A percentile compares a stretch with the other conserved stretches of the same genome.
Conservation (phyloP, 2,888 invertebrate species). For the Synanthedon tipuliformis region DNA sequence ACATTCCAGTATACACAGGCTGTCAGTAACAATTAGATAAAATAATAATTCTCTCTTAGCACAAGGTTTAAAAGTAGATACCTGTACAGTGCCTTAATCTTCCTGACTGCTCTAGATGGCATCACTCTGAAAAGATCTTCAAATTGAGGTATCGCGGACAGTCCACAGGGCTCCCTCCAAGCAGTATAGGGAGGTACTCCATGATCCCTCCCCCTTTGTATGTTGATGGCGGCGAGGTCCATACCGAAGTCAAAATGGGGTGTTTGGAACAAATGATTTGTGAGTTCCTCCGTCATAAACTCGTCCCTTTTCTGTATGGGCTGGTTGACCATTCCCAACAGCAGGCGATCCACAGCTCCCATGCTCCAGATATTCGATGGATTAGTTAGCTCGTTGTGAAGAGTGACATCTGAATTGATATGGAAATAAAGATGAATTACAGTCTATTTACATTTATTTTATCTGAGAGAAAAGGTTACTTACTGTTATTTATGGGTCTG, state of each 20-base stretch:
- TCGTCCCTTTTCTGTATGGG: slow-evolving; percentile 84
- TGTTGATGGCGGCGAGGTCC: slow-evolving; percentile 89
- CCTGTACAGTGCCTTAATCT: slow-evolving; percentile 72
- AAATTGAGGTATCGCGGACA: slow-evolving; percentile 75
- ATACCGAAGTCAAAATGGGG: slow-evolving; percentile 78
- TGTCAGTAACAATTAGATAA: background rate
- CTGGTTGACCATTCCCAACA: slow-evolving; percentile 82
- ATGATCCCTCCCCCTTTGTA: slow-evolving; percentile 87
- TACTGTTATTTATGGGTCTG: slow-evolving; percentile 77
- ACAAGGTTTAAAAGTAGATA: slow-evolving; percentile 11
- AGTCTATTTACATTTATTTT: background rate
- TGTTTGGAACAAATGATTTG: slow-evolving; percentile 86
- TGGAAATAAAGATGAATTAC: background rate
- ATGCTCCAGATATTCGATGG: slow-evolving; percentile 79
- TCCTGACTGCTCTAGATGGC: slow-evolving; percentile 72
- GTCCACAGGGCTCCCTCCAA: slow-evolving; percentile 84
- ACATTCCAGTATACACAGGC: background rate
- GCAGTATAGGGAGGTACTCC: slow-evolving; percentile 83
- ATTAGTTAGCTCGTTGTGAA: slow-evolving; percentile 82
- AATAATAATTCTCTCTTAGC: background rate
- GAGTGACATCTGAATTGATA: slow-evolving; percentile 75
- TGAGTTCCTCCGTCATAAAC: slow-evolving; percentile 83
- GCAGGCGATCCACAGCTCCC: slow-evolving; percentile 82
- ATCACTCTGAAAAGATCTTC: slow-evolving; percentile 78
- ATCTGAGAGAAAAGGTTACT: slow-evolving; percentile 28